Evolutionary conservation across 2,113 vertebrate genomes (phyloP).

Genomic region (rat (Rattus norvegicus)): GRCr8 NC_086032.1:23915501-23916000

Average conservation of each 20-base stretch:
- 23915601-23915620: too few relatives aligned
- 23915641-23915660: too few relatives aligned
- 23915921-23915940: background rate
- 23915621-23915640: too few relatives aligned
- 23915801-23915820: background rate
- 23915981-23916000: conserved; percentile 27
- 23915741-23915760: background rate
- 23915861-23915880: conserved; percentile 16
- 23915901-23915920: background rate
- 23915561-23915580: too few relatives aligned
- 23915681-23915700: too few relatives aligned
- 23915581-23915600: too few relatives aligned
- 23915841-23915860: background rate
- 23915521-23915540: too few relatives aligned
- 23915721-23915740: too few relatives aligned
- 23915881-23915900: background rate
- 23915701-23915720: too few relatives aligned
- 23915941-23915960: background rate
- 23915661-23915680: too few relatives aligned
- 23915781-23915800: background rate
- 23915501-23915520: too few relatives aligned
- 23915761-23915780: background rate
- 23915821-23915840: background rate
- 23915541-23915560: too few relatives aligned
- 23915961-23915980: conserved; percentile 21